Conservation (phyloP, 2,113 vertebrate genomes). For the Catharus fuscescens region DNA sequence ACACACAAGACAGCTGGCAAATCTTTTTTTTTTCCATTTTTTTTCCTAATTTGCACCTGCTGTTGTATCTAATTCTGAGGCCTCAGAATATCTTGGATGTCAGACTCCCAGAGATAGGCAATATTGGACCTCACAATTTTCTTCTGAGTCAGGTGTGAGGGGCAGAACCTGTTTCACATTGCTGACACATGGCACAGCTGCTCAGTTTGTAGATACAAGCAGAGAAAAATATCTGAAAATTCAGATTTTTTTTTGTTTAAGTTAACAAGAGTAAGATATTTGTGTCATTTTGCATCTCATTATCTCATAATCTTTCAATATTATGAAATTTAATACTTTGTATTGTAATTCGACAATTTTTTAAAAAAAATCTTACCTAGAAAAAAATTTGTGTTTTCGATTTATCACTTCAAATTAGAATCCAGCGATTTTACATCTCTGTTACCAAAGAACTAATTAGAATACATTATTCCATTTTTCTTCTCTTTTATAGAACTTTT, state of each 20-base stretch:
- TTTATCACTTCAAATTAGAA: neutral
- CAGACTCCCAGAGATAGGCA: neutral
- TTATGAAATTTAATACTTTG: neutral
- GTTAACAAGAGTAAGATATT: neutral
- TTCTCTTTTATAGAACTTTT: neutral
- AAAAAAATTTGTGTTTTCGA: neutral
- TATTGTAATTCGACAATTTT: neutral
- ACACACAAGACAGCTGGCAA: neutral
- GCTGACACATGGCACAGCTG: neutral
- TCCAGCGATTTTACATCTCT: neutral
- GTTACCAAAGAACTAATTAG: neutral
- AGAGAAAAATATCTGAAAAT: neutral
- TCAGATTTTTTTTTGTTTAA: neutral
- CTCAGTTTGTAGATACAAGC: neutral
- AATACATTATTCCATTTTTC: neutral
- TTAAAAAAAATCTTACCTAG: neutral
- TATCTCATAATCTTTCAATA: neutral
- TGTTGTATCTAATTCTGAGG: neutral
- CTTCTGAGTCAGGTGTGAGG: neutral
- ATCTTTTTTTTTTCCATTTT: neutral
- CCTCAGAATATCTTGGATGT: neutral
- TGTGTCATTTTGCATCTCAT: neutral
- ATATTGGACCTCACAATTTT: neutral
- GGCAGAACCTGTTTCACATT: neutral
- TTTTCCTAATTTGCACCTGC: neutral